Percentiles rank a stretch among this genome's conserved stretches.
These are phyloP conservation scores for Amiota minor DNA, from an alignment of 2,888 invertebrate species.

Conservation along the genomic window DNA sequence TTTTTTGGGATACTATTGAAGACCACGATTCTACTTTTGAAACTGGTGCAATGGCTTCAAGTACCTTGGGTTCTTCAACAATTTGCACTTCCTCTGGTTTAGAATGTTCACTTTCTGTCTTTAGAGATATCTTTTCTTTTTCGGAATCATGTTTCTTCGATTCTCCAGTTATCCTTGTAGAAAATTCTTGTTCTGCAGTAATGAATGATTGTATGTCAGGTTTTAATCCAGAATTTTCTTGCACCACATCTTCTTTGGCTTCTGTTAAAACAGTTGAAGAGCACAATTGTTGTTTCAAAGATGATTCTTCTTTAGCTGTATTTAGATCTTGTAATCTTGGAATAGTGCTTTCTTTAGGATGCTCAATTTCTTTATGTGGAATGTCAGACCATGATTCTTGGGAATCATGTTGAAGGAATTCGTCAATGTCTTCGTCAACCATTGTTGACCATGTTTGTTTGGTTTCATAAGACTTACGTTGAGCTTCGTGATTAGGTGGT, in stretches of 20 bases:
- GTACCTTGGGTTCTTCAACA: background rate
- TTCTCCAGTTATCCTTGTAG: background rate
- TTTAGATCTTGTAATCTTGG: too few relatives aligned
- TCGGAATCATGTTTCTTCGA: slow-evolving; percentile 2
- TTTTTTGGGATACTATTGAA: slow-evolving; percentile 11
- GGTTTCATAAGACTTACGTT: background rate
- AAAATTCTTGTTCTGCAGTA: background rate
- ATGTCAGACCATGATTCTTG: too few relatives aligned
- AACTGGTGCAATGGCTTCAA: too few relatives aligned
- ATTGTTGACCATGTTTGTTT: slow-evolving; percentile 51
- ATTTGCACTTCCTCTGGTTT: background rate
- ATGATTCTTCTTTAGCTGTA: too few relatives aligned
- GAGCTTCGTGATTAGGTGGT: too few relatives aligned
- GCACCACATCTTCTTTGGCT: background rate
- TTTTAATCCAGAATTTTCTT: background rate
- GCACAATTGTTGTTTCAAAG: slow-evolving; percentile 31
- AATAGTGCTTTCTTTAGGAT: too few relatives aligned
- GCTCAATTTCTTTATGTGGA: too few relatives aligned
- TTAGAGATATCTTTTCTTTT: background rate
- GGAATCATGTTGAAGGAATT: too few relatives aligned
- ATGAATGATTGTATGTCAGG: slow-evolving; percentile 11
- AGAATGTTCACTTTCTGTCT: background rate
- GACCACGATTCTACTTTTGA: slow-evolving; percentile 1
- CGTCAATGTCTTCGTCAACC: slow-evolving; percentile 28
- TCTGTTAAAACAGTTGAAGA: slow-evolving; percentile 34